Conservation (phyloP, 2,888 invertebrate species). For the Archaeoteleia sp. region DNA sequence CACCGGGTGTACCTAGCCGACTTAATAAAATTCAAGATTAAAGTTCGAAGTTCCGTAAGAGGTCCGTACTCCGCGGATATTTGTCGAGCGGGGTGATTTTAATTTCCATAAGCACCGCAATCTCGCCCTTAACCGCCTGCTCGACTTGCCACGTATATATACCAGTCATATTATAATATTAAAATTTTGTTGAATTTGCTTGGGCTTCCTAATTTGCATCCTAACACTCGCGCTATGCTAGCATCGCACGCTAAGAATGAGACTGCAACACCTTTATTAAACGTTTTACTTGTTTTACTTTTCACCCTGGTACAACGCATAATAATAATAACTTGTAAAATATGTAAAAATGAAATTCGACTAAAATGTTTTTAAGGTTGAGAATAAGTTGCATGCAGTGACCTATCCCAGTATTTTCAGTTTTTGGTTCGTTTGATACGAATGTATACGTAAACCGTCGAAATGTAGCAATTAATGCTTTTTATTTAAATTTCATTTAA, state of each 20-base stretch:
- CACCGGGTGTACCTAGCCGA: constrained; percentile 44
- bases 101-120: constrained; percentile 72
- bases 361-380: too few relatives aligned
- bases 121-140: constrained; percentile 52
- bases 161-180: constrained; percentile 65
- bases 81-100: constrained; percentile 60
- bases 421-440: too few relatives aligned
- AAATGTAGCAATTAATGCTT: too few relatives aligned
- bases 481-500: too few relatives aligned
- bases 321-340: too few relatives aligned
- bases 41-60: constrained; percentile 64
- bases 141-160: constrained; percentile 50
- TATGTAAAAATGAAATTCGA: too few relatives aligned
- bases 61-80: constrained; percentile 60
- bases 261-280: constrained; percentile 34
- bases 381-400: too few relatives aligned
- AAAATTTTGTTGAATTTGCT: constrained; percentile 65
- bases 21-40: constrained; percentile 67
- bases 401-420: too few relatives aligned
- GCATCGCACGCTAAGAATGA: constrained; percentile 50
- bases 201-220: constrained; percentile 65
- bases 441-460: too few relatives aligned
- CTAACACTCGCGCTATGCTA: constrained; percentile 57
- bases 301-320: too few relatives aligned
- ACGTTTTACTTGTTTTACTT: constrained; percentile 16